Evolutionary conservation across 2,113 vertebrate species (phyloP).

Genomic region (Corythaeola cristata): DNA sequence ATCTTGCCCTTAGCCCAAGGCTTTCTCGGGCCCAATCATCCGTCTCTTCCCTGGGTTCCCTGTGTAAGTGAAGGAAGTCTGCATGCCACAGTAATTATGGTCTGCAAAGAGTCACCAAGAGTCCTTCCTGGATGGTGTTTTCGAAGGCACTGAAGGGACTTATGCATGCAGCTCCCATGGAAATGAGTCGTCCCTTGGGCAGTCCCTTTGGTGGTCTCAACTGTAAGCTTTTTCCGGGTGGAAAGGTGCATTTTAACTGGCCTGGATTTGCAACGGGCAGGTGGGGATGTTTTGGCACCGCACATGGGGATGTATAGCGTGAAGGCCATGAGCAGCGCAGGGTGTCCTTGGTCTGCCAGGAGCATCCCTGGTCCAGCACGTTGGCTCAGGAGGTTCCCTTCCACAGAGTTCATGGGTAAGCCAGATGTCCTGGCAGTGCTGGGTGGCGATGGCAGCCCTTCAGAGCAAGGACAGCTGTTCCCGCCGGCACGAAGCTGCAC

Average conservation of each 20-base stretch:
- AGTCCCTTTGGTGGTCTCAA: not conserved
- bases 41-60: not conserved
- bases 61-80: not conserved
- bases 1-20: not conserved
- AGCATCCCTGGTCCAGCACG: fast-evolving
- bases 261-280: not conserved
- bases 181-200: not conserved
- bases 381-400: not conserved
- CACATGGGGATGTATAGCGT: fast-evolving
- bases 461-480: not conserved
- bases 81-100: not conserved
- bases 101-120: not conserved
- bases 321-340: not conserved
- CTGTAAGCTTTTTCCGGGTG: not conserved
- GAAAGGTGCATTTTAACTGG: fast-evolving
- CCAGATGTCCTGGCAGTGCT: not conserved
- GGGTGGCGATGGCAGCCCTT: fast-evolving
- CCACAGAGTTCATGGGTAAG: fast-evolving
- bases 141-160: not conserved
- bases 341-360: too few relatives aligned
- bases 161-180: not conserved
- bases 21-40: not conserved
- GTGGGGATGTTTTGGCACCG: fast-evolving
- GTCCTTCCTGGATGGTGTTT: not conserved
- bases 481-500: not conserved